Base-by-base conservation (phyloP, 2,113 vertebrate species). In the Zosterops borbonicus region DNA sequence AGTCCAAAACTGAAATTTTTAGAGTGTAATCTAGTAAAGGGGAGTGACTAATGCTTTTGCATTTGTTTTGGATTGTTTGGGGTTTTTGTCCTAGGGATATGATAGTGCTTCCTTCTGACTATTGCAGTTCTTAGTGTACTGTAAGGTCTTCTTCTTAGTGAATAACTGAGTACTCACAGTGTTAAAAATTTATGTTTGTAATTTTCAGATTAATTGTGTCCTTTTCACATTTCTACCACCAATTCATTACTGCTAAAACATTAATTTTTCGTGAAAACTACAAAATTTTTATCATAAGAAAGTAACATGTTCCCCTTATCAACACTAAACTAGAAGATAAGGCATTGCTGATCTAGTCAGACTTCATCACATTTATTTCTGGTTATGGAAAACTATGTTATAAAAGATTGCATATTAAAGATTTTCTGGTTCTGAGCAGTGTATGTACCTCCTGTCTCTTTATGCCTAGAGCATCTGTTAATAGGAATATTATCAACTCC, bases 41-140 rank as follows among this genome's bases (percentile, higher is more conserved):
- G 9, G 3, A 4, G 3, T 25, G 39, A 31, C 5, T 42, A 11
- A 2, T 6, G 1, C 23, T 62, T 65, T 18, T 4, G 2, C 9
- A 5, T 41, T 49, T 41, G 2, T 25, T 69, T 31, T 25, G 5
- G 37, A 14, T 37, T 37, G 6, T 25, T 67, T 28, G 23, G 2
- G 9, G 1, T 9, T 2, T 1, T 47, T 47, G 39, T 50, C 17
- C 27, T 31, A 19, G 6, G 7, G 1, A 2, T 18, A 42, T 35
- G 21, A 2, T 11, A 2, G 5, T 55, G 4, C n/a, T 78, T 62
- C 11, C 6, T 58, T 87, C 33, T 33, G 18, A 22, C 19, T 55
- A 4, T 55, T 86, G 20, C 9, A 46, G 4, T 52, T 49, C 8
- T 73, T 33, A 33, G 5, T 15, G 22, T 58, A 65, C 7, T 9